A percentile compares a stretch with the other conserved stretches of the same genome.
Evolutionary conservation across 1,140 invertebrate species (phyloP).

Genomic region (Thalassaphorura encarpata): DNA sequence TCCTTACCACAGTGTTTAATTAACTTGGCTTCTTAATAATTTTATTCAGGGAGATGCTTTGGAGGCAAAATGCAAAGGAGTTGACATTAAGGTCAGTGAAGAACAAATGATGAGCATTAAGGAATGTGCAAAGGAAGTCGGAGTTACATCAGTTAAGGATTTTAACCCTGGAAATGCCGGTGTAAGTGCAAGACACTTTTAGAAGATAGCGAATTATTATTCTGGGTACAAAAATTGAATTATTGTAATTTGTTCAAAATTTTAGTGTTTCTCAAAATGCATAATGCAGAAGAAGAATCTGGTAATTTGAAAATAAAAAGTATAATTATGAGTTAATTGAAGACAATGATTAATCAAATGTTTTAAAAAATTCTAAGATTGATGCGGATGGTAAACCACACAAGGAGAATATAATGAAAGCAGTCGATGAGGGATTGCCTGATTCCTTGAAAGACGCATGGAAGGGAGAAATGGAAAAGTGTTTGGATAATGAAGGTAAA

Average conservation of each 20-base stretch:
- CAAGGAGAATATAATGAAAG: conserved; percentile 24
- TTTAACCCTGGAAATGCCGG: conserved; percentile 12
- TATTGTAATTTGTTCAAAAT: conserved; percentile 1
- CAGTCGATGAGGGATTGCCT: conserved; percentile 10
- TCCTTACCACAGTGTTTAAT: not conserved
- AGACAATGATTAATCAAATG: not conserved
- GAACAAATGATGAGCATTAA: conserved; percentile 15
- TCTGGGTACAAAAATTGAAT: not conserved
- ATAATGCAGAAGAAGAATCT: conserved; percentile 3
- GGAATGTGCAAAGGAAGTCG: conserved; percentile 7
- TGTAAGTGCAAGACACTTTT: not conserved
- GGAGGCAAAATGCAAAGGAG: conserved; percentile 11
- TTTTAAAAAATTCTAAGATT: conserved; percentile 7
- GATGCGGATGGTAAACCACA: conserved; percentile 24
- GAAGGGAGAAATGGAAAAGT: conserved; percentile 15
- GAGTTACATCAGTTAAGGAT: conserved; percentile 6
- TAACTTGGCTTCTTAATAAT: too few species aligned
- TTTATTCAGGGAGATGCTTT: not conserved
- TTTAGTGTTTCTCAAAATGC: conserved; percentile 16
- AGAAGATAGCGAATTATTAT: not conserved
- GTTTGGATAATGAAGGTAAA: conserved; percentile 19
- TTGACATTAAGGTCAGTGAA: conserved; percentile 13
- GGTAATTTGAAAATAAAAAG: conserved; percentile 7
- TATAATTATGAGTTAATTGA: not conserved
- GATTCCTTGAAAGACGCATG: conserved; percentile 6